phyloP scores from a whole-genome alignment of 1,140 invertebrate species.

The Drosophila punjabiensis region DNA sequence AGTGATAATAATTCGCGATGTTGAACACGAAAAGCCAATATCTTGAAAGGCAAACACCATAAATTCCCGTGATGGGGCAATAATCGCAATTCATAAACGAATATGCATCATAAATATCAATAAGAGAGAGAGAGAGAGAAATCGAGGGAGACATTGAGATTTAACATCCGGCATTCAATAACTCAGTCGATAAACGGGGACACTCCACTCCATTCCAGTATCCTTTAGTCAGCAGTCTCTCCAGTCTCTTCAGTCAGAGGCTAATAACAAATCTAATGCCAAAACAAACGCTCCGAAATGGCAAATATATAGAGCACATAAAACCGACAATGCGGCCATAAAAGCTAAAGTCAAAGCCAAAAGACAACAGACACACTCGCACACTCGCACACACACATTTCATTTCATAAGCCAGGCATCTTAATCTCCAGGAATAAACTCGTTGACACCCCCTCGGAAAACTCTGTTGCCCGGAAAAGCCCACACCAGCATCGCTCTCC shows the following conservation, averaged over 20 bases:
- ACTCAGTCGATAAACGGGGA: constrained; percentile 25
- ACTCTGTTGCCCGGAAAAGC: constrained; percentile 1
- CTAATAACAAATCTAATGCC: constrained; percentile 47
- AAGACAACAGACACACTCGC: constrained; percentile 3
- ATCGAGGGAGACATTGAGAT: constrained; percentile 12
- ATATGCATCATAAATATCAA: constrained; percentile 40
- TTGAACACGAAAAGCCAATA: constrained; percentile 12
- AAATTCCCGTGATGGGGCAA: constrained; percentile 16
- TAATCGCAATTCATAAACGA: constrained; percentile 34
- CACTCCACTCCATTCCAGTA: constrained; percentile 6
- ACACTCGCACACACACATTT: constrained; percentile 46
- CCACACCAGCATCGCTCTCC: not conserved
- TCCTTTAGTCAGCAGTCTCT: not conserved
- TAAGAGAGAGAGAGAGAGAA: not conserved
- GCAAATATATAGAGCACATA: constrained; percentile 39
- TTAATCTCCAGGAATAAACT: constrained; percentile 75
- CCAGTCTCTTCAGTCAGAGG: not conserved
- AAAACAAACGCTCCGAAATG: constrained; percentile 31
- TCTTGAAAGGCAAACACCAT: constrained; percentile 7
- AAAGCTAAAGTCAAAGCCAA: constrained; percentile 33
- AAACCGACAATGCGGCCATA: constrained; percentile 34
- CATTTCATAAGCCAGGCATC: constrained; percentile 73
- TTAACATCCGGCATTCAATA: constrained; percentile 26
- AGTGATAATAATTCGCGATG: constrained; percentile 6
- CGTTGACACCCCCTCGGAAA: constrained; percentile 46